These are phyloP conservation scores for Rhinatrema bivittatum DNA, from an alignment of 2,797 vertebrate genomes.

Conservation along the genomic window DNA sequence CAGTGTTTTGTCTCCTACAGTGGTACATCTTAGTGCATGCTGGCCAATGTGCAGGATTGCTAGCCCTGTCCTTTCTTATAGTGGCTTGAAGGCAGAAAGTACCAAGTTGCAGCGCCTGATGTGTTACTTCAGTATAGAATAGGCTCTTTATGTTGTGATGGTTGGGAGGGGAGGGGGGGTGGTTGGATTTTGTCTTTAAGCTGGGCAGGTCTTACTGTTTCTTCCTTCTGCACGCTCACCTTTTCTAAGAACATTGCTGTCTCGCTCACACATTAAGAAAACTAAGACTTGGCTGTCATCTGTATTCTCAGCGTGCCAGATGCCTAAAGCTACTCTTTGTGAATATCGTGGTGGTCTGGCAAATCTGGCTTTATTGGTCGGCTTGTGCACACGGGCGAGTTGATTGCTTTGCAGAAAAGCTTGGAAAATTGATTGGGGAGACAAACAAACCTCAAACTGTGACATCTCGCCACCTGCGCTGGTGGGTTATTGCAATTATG, in stretches of 20 bases:
- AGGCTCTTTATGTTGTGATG: slow-evolving; percentile 21
- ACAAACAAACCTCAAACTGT: too few species aligned
- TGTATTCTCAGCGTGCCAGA: too few species aligned
- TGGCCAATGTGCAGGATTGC: slow-evolving; percentile 48
- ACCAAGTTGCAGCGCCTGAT: too few species aligned
- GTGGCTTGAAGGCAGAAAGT: slow-evolving; percentile 16
- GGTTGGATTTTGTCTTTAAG: slow-evolving; percentile 9
- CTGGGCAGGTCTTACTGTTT: slow-evolving; percentile 17
- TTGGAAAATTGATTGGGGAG: neutral
- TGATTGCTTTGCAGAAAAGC: neutral
- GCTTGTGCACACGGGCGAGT: slow-evolving; percentile 25
- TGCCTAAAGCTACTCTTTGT: too few species aligned
- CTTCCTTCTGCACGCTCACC: slow-evolving; percentile 17
- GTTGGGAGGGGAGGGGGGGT: too few species aligned
- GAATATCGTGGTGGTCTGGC: too few species aligned
- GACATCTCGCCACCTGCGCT: too few species aligned
- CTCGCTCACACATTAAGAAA: too few species aligned
- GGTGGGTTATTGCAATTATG: too few species aligned
- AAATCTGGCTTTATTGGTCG: too few species aligned
- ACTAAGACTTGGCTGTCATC: too few species aligned
- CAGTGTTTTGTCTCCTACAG: slow-evolving; percentile 38
- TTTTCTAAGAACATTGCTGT: slow-evolving; percentile 36
- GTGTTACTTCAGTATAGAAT: too few species aligned
- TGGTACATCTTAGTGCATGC: slow-evolving; percentile 53
- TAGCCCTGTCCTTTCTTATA: slow-evolving; percentile 36